Conservation (phyloP, 2,888 invertebrate genomes). For the Orthosia cruda region DNA sequence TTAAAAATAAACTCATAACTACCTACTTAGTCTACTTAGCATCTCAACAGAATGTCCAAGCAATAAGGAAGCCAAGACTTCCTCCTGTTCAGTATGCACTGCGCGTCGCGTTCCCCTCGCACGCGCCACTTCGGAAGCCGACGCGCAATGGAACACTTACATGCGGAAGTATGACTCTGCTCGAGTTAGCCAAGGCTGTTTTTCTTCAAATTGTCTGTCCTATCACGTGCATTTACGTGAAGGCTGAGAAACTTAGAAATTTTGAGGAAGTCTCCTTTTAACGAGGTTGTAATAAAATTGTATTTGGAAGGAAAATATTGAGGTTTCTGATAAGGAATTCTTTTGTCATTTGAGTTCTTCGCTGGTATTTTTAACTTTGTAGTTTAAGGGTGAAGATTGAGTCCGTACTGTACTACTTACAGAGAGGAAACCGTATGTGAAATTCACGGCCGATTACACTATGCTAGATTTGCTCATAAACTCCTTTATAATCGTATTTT, state of each 20-base stretch:
- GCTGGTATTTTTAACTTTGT: too few relatives aligned
- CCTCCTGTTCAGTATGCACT: slow-evolving; percentile 69
- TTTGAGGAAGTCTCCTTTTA: slow-evolving; percentile 53
- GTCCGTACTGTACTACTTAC: too few relatives aligned
- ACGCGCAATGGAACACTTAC: slow-evolving; percentile 53
- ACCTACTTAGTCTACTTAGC: slow-evolving; percentile 20
- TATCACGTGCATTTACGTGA: slow-evolving; percentile 57
- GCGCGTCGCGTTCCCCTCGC: slow-evolving; percentile 48
- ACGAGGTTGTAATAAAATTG: slow-evolving; percentile 31
- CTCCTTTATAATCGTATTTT: not conserved
- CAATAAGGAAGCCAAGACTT: slow-evolving; percentile 62
- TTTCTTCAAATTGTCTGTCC: slow-evolving; percentile 62
- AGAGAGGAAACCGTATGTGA: too few relatives aligned
- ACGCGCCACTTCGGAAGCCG: slow-evolving; percentile 42
- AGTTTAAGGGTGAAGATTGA: too few relatives aligned
- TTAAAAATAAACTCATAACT: slow-evolving; percentile 17
- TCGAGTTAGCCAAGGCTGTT: slow-evolving; percentile 48
- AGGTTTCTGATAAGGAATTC: not conserved
- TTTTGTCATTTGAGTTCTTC: not conserved
- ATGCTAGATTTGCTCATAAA: not conserved
- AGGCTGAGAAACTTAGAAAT: slow-evolving; percentile 62
- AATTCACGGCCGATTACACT: too few relatives aligned
- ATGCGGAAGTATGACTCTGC: slow-evolving; percentile 46
- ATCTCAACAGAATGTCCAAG: slow-evolving; percentile 49
- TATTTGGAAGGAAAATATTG: slow-evolving; percentile 13